phyloP scores from a whole-genome alignment of 2,113 vertebrate species.

The rabbit (Oryctolagus cuniculus) region mOryCun1.1 NC_091437.1:30239001-30239500 shows the following conservation, averaged over 20 bases:
- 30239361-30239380: not conserved
- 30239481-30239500: not conserved
- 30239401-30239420: not conserved
- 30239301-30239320: not conserved
- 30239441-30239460: not conserved
- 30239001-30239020: not conserved
- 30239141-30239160: not conserved
- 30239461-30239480: not conserved
- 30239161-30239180: not conserved
- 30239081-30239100: constrained; percentile 11
- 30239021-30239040: constrained; percentile 6
- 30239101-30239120: not conserved
- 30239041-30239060: not conserved
- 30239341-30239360: not conserved
- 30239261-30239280: not conserved
- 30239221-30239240: not conserved
- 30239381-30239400: not conserved
- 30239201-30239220: not conserved
- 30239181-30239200: not conserved
- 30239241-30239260: not conserved
- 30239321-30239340: not conserved
- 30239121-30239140: not conserved
- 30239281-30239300: not conserved
- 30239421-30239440: constrained; percentile 15
- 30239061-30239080: not conserved